Base-by-base conservation (phyloP, 2,113 vertebrate species). In the Cephalopterus ornatus region DNA sequence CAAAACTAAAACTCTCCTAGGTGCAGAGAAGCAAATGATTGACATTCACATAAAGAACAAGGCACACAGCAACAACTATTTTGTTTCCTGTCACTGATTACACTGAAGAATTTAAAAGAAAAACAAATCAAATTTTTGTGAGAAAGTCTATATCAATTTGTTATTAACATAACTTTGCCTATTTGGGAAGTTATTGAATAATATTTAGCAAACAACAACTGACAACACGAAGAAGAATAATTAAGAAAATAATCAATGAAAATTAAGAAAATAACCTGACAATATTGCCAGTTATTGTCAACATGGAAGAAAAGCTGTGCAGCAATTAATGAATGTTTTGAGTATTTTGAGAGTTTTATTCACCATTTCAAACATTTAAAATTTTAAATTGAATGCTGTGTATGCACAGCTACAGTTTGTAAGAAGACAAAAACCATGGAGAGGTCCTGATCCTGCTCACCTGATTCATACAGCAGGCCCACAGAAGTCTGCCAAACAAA, bases 171-270 rank as follows among this genome's bases (percentile, higher is more conserved):
- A 82, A 91, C 49, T 55, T 85, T 80, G 35, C 21, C 88, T 80
- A 73, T 65, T 73, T 6, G 1, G 19, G 55, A 93, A 96, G 92
- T 92, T 94, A 95, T 27, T 92, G 53, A 79, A 73, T 89, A 93
- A 80, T 89, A 67, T 88, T 94, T 93, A 88, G 55, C 56, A 88
- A 88, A 92, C 62, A 90, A 83, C 71, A 87, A 86, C 16, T 83
- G 87, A 90, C 62, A 79, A 92, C 24, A 59, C 5, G 32, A 91
- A 77, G n/a, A 93, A 62, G 27, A 91, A 87, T 4, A 92, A 85
- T 72, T 89, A 88, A 88, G 75, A 76, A 94, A 92, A 74, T 77
- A 80, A 95, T 94, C 85, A 89, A 96, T 95, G 30, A 96, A 71
- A 93, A 73, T 88, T 90, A 90, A 77, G 59, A 59, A 83, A 95